phyloP scores from a whole-genome alignment of 2,888 invertebrate genomes.

The Gari tellinella region DNA sequence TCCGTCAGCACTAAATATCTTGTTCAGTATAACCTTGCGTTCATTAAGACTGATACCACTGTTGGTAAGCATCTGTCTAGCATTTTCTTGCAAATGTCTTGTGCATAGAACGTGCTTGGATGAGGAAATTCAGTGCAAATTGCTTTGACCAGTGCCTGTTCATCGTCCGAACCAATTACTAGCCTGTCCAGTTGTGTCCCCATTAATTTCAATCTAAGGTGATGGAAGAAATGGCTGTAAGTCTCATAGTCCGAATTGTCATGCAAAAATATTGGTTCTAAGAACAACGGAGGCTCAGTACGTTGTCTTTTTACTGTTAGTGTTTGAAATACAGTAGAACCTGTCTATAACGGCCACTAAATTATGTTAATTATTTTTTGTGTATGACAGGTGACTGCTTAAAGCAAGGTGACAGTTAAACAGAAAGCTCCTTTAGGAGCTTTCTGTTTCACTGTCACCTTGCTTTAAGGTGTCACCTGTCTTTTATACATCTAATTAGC shows the following conservation, averaged over 20 bases:
- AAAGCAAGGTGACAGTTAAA: too few species aligned
- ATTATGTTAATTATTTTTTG: too few species aligned
- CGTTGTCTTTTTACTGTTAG: too few species aligned
- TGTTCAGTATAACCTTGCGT: slow-evolving; percentile 11
- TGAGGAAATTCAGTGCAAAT: slow-evolving; percentile 6
- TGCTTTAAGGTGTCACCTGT: too few species aligned
- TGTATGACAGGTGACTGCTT: too few species aligned
- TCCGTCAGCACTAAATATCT: slow-evolving; percentile 32
- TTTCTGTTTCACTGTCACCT: too few species aligned
- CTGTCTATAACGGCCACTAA: too few species aligned
- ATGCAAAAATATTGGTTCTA: slow-evolving; percentile 48
- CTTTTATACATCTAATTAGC: too few species aligned
- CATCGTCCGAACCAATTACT: slow-evolving; percentile 27
- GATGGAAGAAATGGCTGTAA: slow-evolving; percentile 34
- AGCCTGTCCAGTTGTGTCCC: background rate
- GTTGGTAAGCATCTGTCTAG: slow-evolving; percentile 22
- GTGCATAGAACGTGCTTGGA: slow-evolving; percentile 25
- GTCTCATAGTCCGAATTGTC: slow-evolving; percentile 50
- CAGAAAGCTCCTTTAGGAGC: too few species aligned
- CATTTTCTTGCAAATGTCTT: slow-evolving; percentile 26
- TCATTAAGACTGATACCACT: slow-evolving; percentile 14
- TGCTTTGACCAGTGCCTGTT: slow-evolving; percentile 18
- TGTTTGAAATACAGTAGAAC: too few species aligned
- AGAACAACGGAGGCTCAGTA: slow-evolving; percentile 44
- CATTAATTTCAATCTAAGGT: slow-evolving; percentile 40